phyloP scores from a whole-genome alignment of 92 coral and sea anemone species.

The Epizoanthus scotinus region DNA sequence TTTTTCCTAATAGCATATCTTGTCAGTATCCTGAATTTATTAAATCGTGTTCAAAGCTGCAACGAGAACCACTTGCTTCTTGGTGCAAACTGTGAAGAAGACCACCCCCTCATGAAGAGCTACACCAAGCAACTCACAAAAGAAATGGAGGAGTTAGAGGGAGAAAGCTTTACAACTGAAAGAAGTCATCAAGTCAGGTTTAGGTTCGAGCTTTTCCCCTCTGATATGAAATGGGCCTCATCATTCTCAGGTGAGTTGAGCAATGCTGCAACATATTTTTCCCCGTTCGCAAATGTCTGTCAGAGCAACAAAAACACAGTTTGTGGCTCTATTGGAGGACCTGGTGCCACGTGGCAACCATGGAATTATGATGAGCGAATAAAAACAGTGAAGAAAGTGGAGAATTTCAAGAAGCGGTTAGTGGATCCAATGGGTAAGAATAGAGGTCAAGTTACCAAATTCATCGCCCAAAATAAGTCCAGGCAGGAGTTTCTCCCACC shows the following conservation, averaged over 20 bases:
- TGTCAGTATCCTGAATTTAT: constrained; percentile 52
- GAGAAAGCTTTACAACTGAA: constrained; percentile 33
- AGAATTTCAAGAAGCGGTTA: too few species aligned
- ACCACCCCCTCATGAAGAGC: constrained; percentile 40
- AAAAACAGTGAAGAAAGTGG: too few species aligned
- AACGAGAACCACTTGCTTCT: constrained; percentile 54
- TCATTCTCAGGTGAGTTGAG: constrained; percentile 67
- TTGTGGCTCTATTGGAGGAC: constrained; percentile 51
- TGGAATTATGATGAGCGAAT: constrained; percentile 56
- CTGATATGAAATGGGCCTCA: constrained; percentile 72
- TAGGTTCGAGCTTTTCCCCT: constrained; percentile 50
- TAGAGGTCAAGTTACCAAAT: too few species aligned
- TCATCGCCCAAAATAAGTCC: too few species aligned
- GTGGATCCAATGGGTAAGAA: too few species aligned
- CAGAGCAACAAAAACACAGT: constrained; percentile 41
- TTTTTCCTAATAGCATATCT: constrained; percentile 51
- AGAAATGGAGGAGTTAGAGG: constrained; percentile 62
- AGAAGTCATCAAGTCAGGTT: constrained; percentile 41
- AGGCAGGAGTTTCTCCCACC: too few species aligned
- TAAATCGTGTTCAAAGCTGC: constrained; percentile 53
- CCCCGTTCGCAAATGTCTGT: constrained; percentile 59
- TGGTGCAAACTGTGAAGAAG: constrained; percentile 59
- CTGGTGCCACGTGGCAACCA: constrained; percentile 46
- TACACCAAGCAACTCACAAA: constrained; percentile 44
- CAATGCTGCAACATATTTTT: constrained; percentile 61